These are phyloP conservation scores for Rhamphomyia laevipes DNA, from an alignment of 2,888 invertebrate genomes.

Conservation along the genomic window DNA sequence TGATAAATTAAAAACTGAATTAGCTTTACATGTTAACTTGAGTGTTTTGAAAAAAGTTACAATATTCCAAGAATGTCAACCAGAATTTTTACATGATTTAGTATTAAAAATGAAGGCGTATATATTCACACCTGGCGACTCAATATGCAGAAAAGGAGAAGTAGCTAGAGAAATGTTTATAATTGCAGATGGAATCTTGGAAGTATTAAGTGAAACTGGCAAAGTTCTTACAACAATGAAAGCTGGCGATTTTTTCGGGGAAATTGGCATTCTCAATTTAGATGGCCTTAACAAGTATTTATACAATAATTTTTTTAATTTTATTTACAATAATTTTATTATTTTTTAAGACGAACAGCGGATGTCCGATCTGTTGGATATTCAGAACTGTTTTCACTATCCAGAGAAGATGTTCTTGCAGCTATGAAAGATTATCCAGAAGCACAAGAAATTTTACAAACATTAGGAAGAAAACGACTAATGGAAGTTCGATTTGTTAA, in stretches of 20 bases:
- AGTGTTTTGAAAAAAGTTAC: slow-evolving; percentile 94
- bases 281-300: slow-evolving; percentile 89
- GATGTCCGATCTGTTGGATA: slow-evolving; percentile 94
- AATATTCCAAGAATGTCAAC: slow-evolving; percentile 94
- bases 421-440: slow-evolving; percentile 97
- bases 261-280: slow-evolving; percentile 90
- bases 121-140: slow-evolving; percentile 95
- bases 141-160: slow-evolving; percentile 89
- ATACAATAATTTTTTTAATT: slow-evolving; percentile 2
- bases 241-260: slow-evolving; percentile 95
- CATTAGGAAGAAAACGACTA: slow-evolving; percentile 70
- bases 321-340: not conserved
- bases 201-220: slow-evolving; percentile 89
- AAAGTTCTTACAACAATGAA: slow-evolving; percentile 91
- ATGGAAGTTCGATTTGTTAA: slow-evolving; percentile 67
- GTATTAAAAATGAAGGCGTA: slow-evolving; percentile 97
- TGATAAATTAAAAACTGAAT: slow-evolving; percentile 92
- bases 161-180: slow-evolving; percentile 97
- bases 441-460: slow-evolving; percentile 88
- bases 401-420: slow-evolving; percentile 83
- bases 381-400: slow-evolving; percentile 86
- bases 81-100: slow-evolving; percentile 91
- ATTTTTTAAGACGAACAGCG: slow-evolving; percentile 66
- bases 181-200: slow-evolving; percentile 91
- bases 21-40: slow-evolving; percentile 89